Percentiles rank a stretch among this genome's conserved stretches.
Conservation (phyloP, 2,888 invertebrate genomes). For the Subacronicta megacephala region DNA sequence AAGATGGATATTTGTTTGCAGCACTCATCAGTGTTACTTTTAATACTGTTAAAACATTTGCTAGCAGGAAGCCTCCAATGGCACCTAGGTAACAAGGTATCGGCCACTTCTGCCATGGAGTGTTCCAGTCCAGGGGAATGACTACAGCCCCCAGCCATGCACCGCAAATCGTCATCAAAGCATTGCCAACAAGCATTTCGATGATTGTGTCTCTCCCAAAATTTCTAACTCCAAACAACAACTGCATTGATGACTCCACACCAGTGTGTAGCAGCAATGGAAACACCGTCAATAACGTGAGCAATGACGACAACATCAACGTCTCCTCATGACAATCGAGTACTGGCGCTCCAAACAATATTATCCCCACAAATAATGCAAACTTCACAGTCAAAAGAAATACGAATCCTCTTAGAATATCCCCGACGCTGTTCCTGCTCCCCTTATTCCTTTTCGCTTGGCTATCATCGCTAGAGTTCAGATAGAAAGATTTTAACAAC, state of each 20-base stretch:
- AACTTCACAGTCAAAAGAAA: conserved; percentile 82
- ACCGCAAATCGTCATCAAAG: conserved; percentile 91
- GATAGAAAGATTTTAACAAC: conserved; percentile 87
- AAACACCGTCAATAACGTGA: conserved; percentile 91
- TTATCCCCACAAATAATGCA: conserved; percentile 90
- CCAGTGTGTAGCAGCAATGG: conserved; percentile 91
- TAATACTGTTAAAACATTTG: conserved; percentile 88
- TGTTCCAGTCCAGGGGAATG: conserved; percentile 97
- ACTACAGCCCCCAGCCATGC: conserved; percentile 96
- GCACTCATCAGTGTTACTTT: conserved; percentile 78
- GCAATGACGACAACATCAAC: conserved; percentile 90
- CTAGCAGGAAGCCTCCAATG: conserved; percentile 89
- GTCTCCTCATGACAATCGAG: conserved; percentile 91
- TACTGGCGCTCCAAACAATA: conserved; percentile 92
- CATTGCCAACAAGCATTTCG: conserved; percentile 89
- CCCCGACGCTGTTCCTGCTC: conserved; percentile 80
- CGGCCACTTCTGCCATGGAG: conserved; percentile 96
- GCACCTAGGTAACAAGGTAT: conserved; percentile 93
- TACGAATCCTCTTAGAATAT: conserved; percentile 85
- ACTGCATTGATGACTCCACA: conserved; percentile 86
- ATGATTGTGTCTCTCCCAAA: conserved; percentile 86
- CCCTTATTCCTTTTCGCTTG: conserved; percentile 77
- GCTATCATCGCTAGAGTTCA: conserved; percentile 73
- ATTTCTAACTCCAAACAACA: conserved; percentile 87
- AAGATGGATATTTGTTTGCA: conserved; percentile 75